These are phyloP conservation scores for Cylas formicarius DNA, from an alignment of 1,140 invertebrate species.

Conservation along the genomic window DNA sequence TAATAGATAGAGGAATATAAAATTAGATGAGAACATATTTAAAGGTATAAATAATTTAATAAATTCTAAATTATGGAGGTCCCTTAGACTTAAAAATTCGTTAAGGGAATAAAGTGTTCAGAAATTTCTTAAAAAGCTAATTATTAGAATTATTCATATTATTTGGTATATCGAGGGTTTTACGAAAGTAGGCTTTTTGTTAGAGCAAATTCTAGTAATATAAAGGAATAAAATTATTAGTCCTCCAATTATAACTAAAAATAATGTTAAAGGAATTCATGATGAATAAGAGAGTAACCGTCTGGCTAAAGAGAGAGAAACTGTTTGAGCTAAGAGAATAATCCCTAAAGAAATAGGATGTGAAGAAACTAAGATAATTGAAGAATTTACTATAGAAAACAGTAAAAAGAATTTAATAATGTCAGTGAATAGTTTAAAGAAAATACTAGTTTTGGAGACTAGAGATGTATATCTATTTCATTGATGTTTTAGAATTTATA, in stretches of 20 bases:
- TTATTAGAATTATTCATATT: conserved; percentile 2
- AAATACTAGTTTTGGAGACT: conserved; percentile 45
- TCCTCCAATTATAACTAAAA: conserved; percentile 49
- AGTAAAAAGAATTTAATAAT: conserved; percentile 41
- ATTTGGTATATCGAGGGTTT: conserved; percentile 3
- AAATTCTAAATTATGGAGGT: too few relatives aligned
- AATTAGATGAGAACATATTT: conserved; percentile 36
- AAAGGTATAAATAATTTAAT: conserved; percentile 29
- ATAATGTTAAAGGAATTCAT: conserved; percentile 48
- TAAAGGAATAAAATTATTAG: conserved; percentile 52
- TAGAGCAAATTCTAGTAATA: conserved; percentile 48
- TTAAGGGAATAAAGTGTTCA: conserved; percentile 6
- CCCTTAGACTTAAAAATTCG: too few relatives aligned
- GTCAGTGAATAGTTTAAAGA: conserved; percentile 39
- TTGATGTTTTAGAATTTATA: conserved; percentile 48
- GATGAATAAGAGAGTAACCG: conserved; percentile 41
- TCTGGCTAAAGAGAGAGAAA: conserved; percentile 40
- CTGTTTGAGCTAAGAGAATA: conserved; percentile 45
- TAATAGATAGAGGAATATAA: conserved; percentile 47
- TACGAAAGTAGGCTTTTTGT: conserved; percentile 46
- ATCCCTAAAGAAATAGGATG: conserved; percentile 47
- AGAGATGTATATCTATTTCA: conserved; percentile 48
- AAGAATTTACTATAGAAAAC: conserved; percentile 36
- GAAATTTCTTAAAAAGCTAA: background rate
- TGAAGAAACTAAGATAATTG: conserved; percentile 42